These are phyloP conservation scores for Dreissena polymorpha DNA, from an alignment of 1,140 invertebrate genomes.

Conservation along the genomic window DNA sequence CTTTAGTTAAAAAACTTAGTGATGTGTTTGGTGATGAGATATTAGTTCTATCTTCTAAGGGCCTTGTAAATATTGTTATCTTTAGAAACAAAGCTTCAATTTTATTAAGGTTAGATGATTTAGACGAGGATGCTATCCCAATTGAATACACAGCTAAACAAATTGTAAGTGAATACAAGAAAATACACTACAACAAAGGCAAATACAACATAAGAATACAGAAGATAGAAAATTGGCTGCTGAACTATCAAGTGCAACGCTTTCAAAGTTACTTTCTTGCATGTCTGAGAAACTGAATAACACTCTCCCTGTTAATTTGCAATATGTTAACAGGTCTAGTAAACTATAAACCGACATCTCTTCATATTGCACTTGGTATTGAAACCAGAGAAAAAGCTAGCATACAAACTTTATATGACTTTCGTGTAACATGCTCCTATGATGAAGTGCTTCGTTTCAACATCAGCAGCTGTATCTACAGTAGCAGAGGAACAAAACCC, in stretches of 20 bases:
- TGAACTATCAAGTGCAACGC: not conserved
- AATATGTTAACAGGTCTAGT: slow-evolving; percentile 50
- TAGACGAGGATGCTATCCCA: slow-evolving; percentile 28
- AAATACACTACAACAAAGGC: too few species aligned
- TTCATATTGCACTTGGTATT: slow-evolving; percentile 56
- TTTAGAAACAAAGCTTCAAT: slow-evolving; percentile 36
- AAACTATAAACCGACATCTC: slow-evolving; percentile 24
- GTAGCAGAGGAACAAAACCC: not conserved
- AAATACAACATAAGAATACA: too few species aligned
- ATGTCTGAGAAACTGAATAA: slow-evolving; percentile 24
- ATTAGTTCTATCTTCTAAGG: slow-evolving; percentile 22
- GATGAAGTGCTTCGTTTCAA: slow-evolving; percentile 59
- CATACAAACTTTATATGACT: slow-evolving; percentile 39
- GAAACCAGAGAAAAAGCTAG: slow-evolving; percentile 17
- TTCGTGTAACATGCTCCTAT: slow-evolving; percentile 52
- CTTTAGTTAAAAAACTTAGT: slow-evolving; percentile 6
- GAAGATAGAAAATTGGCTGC: too few species aligned
- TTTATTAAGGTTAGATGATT: slow-evolving; percentile 4
- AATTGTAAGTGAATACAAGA: too few species aligned
- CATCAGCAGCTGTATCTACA: slow-evolving; percentile 48
- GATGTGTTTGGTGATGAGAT: slow-evolving; percentile 40
- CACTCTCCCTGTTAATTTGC: slow-evolving; percentile 49
- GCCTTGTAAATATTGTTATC: slow-evolving; percentile 48
- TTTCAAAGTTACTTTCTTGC: not conserved
- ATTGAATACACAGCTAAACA: too few species aligned